Base-by-base conservation (phyloP, 2,797 vertebrate species). In the Muraenolepis orangiensis region DNA sequence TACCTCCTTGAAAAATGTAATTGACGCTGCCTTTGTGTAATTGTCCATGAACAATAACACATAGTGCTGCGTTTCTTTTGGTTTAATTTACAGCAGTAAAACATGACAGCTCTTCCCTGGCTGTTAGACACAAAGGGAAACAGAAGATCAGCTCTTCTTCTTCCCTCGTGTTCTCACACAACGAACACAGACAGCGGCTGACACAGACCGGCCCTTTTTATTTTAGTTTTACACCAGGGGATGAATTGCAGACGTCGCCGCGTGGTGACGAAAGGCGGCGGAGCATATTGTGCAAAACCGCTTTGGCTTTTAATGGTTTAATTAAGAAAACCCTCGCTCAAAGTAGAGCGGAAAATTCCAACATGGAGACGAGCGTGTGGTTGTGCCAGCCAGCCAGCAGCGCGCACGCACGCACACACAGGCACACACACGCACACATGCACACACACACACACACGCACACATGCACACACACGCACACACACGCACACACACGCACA, bases 301-400 rank as follows among this genome's bases (percentile, higher is more conserved):
- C 85, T 90, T 85, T 81, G 85, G 86, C 87, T 88, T 91, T 90
- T 92, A 93, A 93, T 91, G 90, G 88, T 91, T 92, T 92, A 88
- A 93, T 94, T 93, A 93, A 85, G 87, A 84, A 86, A 78, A 91
- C 87, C 81, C 86, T 87, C 68, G 36, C 83, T 92, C 82, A 88
- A 91, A 91, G 70, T 89, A 84, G 86, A 91, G 88, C 87, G 87
- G 87, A 88, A 90, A 82, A 90, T 92, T 90, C 87, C 74, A 80
- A 74, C 80, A 72, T 71, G 78, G 78, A 81, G 84, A 89, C 82
- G 89, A 90, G 76, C 10, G 14, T 69, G 80, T 72, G 77, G 72
- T 80, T 80, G 64, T 84, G 86, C 86, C 87, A 91, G 76, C 66
- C 78, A 75, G 76, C 72, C 72, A 38, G 76, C n/a, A 34, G 32